Evolutionary conservation across 2,888 invertebrate genomes (phyloP), one percentile per base, ranked within the genome.

Genomic region (Epistrophe eligans): DNA sequence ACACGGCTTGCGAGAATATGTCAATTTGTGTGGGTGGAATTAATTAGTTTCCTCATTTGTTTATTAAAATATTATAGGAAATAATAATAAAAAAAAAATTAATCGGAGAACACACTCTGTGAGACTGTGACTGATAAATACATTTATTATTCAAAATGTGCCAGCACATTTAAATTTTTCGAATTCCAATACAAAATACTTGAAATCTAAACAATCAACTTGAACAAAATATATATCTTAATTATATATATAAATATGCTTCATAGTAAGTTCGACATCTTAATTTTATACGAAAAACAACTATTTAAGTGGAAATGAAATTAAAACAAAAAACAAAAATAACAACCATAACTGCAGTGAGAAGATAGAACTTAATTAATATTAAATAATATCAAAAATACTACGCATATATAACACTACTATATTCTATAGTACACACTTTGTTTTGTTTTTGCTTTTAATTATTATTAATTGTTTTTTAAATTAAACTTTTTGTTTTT

Each of bases 11-110:
- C 58, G 80, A 62, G 76, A 73, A 85, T 81, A 57, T 81, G 81
- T 77, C 84, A 81, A 77, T 62, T 77, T 62, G 52, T 72, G 84
- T 82, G 50, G 85, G 85, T 82, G 85, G 82, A 85, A 85, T 85
- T 71, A 82, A 85, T 85, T 77, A 71, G 40, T 79, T 85, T 79
- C 73, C 85, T 84, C 58, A 45, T 80, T 84, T 80, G 71, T 77
- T 64, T 66, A 80, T 77, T 77, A 43, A 66, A 74, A 66, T 19
- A 38, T 67, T 48, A 17, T 48, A 55, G 32, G 17, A 58, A 50
- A 43, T 57, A 72, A 48, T 13, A 32, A 50, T 45, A 15, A 74
- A 24, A 28, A n/a, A 11, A 32, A 72, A 55, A 55, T 71, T 45
- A 73, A 24, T 60, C 11, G 52, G 79, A 45, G 24, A 40, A 60